A percentile compares a stretch with the other conserved stretches of the same genome.
These are phyloP conservation scores for Molossus molossus DNA, from an alignment of 2,797 vertebrate genomes.

Conservation along the genomic window DNA sequence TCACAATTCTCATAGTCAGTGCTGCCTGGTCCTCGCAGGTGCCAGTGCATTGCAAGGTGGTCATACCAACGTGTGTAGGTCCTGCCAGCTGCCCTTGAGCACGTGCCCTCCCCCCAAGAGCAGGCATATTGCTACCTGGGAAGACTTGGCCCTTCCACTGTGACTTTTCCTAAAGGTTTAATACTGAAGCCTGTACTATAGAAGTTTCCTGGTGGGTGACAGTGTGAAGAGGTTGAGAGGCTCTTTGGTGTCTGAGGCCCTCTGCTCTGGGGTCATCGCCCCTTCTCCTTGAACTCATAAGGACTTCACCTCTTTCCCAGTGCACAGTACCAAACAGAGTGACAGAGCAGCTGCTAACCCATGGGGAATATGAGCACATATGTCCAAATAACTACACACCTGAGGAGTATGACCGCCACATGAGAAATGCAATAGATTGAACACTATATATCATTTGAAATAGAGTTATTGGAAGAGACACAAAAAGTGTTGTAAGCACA, in stretches of 20 bases:
- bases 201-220: too few species aligned
- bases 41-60: not conserved
- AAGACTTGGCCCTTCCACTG: too few species aligned
- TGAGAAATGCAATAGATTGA: not conserved
- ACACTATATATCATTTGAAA: not conserved
- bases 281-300: not conserved
- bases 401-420: too few species aligned
- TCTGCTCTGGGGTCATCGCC: not conserved
- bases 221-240: too few species aligned
- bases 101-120: too few species aligned
- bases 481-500: not conserved
- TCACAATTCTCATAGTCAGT: not conserved
- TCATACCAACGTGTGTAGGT: too few species aligned
- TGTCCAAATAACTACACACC: not conserved
- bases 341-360: not conserved
- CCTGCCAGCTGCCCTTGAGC: not conserved
- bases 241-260: too few species aligned
- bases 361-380: not conserved
- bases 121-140: too few species aligned
- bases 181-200: too few species aligned
- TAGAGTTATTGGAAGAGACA: not conserved
- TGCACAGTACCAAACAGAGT: not conserved
- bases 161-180: not conserved
- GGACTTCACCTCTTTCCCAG: not conserved
- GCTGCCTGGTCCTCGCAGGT: not conserved